Evolutionary conservation across 2,113 vertebrate species (phyloP).

Genomic region (Heterotis niloticus): DNA sequence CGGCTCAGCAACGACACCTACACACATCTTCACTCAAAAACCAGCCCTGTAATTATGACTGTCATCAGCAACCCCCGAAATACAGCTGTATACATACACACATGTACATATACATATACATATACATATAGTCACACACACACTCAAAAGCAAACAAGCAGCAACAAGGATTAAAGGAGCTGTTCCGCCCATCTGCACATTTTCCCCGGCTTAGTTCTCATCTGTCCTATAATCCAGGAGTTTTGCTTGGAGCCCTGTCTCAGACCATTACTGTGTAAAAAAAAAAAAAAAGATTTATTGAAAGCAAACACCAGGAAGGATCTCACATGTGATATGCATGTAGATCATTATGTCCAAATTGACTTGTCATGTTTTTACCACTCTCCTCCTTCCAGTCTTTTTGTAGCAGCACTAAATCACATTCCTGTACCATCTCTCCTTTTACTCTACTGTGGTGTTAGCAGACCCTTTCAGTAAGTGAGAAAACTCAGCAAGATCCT

Average conservation of each 20-base stretch:
- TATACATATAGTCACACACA: conserved; percentile 60
- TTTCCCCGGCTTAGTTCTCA: not conserved
- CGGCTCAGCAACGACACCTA: conserved; percentile 37
- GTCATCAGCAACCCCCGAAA: conserved; percentile 60
- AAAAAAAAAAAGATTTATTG: not conserved
- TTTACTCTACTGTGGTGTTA: conserved; percentile 22
- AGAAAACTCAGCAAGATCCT: not conserved
- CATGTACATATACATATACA: conserved; percentile 50
- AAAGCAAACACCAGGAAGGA: not conserved
- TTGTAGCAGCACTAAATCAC: not conserved
- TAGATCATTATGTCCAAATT: not conserved
- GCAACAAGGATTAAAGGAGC: conserved; percentile 4
- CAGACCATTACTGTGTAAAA: not conserved
- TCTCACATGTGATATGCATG: not conserved
- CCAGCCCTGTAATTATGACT: conserved; percentile 64
- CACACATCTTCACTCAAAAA: conserved; percentile 45
- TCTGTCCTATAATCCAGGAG: not conserved
- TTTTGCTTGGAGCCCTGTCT: not conserved
- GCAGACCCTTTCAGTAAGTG: not conserved
- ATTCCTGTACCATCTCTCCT: conserved; percentile 22
- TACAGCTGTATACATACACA: conserved; percentile 65
- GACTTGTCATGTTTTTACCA: not conserved
- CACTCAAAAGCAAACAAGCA: conserved; percentile 41
- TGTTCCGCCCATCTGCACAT: not conserved
- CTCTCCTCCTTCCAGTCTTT: conserved; percentile 7